Evolutionary conservation across 92 coral and sea anemone genomes (phyloP), one percentile per base, ranked within the genome.

Genomic region (Muricea muricata): DNA sequence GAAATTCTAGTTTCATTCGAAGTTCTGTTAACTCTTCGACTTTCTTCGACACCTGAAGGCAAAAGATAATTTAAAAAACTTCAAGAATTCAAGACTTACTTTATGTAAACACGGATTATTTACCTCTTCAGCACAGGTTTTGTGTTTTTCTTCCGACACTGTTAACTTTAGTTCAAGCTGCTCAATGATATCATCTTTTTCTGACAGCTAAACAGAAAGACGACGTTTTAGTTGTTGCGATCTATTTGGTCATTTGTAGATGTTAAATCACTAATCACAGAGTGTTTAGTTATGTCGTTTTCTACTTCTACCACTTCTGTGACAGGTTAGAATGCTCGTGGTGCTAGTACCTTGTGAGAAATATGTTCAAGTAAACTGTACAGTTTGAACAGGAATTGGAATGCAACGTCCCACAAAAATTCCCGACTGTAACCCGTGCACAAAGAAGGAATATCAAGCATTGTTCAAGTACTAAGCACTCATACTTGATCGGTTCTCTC

Each of bases 71-170:
- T 15, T n/a, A 0, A 25, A n/a, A 23, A 54, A 54, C 6, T 54
- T 54, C n/a, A 20, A 12, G 17, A 47, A 47, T 66, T 10, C n/a
- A n/a, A n/a, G n/a, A n/a, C n/a, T n/a, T n/a, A n/a, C n/a, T n/a
- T n/a, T n/a, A n/a, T n/a, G n/a, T n/a, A n/a, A n/a, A 28, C 21
- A 8, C 4, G 31, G 24, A 15, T 12, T 25, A 11, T 86, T 55
- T 60, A 96, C 99, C 98, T 96, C 99, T 66, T 92, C 90, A 42
- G 92, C 90, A 67, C 99, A 96, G 17, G 94, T 96, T 28, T 91
- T 89, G 88, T 92, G 99, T 73, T 96, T 96, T 74, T 96, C 99
- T 73, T 96, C 80, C 26, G 98, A 93, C 77, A 96, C 90, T 13
- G 98, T 86, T 56, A 96, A 91, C 25, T 93, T 94, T 91, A 93